Evolutionary conservation across 1,140 invertebrate species (phyloP).

Genomic region (Drosophila baimaii): DNA sequence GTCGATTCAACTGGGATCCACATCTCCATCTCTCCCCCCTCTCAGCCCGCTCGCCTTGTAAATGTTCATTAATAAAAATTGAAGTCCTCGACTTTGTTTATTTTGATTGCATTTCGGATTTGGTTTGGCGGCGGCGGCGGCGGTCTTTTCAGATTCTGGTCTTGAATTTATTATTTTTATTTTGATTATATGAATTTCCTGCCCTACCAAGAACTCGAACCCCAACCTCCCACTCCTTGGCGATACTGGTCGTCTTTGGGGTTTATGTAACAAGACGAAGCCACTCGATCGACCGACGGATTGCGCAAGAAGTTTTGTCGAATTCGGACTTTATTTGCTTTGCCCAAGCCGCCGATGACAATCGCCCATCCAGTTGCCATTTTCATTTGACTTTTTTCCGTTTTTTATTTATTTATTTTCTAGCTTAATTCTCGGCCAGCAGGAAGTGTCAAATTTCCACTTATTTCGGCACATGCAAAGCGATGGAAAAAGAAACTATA

Average conservation of each 20-base stretch:
- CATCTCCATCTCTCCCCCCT: background rate
- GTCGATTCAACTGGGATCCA: slow-evolving; percentile 15
- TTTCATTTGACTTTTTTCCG: slow-evolving; percentile 59
- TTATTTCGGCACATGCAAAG: slow-evolving; percentile 52
- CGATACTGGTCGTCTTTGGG: slow-evolving; percentile 9
- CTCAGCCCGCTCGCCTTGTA: slow-evolving; percentile 6
- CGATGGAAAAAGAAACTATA: slow-evolving; percentile 5
- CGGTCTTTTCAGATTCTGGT: slow-evolving; percentile 25
- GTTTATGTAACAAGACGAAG: slow-evolving; percentile 64
- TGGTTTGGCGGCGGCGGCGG: slow-evolving; percentile 2
- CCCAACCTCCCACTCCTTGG: slow-evolving; percentile 1
- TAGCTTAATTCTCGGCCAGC: slow-evolving; percentile 46
- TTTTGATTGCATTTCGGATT: slow-evolving; percentile 47
- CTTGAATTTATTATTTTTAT: slow-evolving; percentile 31
- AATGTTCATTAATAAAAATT: slow-evolving; percentile 40
- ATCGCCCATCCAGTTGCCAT: slow-evolving; percentile 66
- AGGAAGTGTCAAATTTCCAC: slow-evolving; percentile 72
- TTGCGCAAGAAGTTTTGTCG: slow-evolving; percentile 71
- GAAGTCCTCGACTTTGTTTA: slow-evolving; percentile 51
- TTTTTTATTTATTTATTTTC: slow-evolving; percentile 62
- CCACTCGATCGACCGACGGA: slow-evolving; percentile 36
- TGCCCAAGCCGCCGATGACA: slow-evolving; percentile 2
- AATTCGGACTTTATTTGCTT: slow-evolving; percentile 45
- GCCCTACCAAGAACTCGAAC: slow-evolving; percentile 54
- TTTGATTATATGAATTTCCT: slow-evolving; percentile 64